phyloP scores from a whole-genome alignment of 2,888 invertebrate genomes.

The Pyralis farinalis region DNA sequence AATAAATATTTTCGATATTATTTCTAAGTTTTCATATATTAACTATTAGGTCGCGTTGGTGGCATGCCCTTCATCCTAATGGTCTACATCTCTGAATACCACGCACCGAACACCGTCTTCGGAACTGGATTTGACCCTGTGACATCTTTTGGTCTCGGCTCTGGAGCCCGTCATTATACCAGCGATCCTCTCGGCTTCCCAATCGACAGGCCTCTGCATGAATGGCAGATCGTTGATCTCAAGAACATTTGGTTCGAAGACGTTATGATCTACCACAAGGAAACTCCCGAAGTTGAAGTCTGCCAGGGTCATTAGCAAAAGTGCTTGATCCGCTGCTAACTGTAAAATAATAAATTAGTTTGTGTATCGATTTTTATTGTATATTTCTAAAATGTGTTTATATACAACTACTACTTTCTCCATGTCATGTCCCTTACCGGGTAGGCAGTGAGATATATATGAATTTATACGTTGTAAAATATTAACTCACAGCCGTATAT shows the following conservation, averaged over 20 bases:
- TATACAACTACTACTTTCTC: too few relatives aligned
- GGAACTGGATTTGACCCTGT: slow-evolving; percentile 65
- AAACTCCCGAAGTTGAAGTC: slow-evolving; percentile 49
- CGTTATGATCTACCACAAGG: slow-evolving; percentile 76
- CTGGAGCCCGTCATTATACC: slow-evolving; percentile 64
- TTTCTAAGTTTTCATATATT: too few relatives aligned
- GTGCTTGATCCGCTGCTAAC: not conserved
- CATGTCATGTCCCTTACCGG: too few relatives aligned
- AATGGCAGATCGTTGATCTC: slow-evolving; percentile 48
- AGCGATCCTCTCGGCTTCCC: slow-evolving; percentile 79
- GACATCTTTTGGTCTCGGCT: slow-evolving; percentile 70
- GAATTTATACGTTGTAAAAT: too few relatives aligned
- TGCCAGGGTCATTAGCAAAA: slow-evolving; percentile 34
- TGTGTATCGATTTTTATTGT: not conserved
- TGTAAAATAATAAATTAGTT: too few relatives aligned
- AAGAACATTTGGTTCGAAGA: slow-evolving; percentile 74
- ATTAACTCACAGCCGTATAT: too few relatives aligned
- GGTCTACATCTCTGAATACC: slow-evolving; percentile 80
- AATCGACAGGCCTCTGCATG: slow-evolving; percentile 72
- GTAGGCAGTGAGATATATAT: too few relatives aligned
- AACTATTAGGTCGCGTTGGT: slow-evolving; percentile 47
- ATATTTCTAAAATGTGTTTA: not conserved
- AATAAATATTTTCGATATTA: too few relatives aligned
- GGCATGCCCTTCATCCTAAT: slow-evolving; percentile 83
- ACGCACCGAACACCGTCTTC: slow-evolving; percentile 54